These are phyloP conservation scores for Smutsia gigantea DNA, from an alignment of 2,797 vertebrate genomes.

Conservation along the genomic window DNA sequence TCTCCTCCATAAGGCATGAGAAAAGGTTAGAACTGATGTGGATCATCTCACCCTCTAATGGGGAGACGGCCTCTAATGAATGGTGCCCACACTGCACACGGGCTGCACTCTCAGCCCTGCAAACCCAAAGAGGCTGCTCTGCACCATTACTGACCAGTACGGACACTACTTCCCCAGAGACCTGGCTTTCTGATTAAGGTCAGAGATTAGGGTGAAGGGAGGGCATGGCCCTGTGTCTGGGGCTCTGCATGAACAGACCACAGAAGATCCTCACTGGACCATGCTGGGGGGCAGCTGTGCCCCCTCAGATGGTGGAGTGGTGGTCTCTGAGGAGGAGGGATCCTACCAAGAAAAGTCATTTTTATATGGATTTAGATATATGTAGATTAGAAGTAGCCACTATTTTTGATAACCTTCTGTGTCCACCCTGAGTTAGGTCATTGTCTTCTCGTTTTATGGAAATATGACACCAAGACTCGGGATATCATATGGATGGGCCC, in stretches of 20 bases:
- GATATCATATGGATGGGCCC: no score
- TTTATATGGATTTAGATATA: not conserved
- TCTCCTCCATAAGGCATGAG: no score
- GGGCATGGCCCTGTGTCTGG: fast-evolving
- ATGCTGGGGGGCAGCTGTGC: no score
- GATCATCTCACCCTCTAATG: not conserved
- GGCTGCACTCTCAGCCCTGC: no score
- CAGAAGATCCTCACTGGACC: fast-evolving
- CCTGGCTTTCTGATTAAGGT: fast-evolving
- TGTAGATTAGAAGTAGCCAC: fast-evolving
- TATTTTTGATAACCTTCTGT: fast-evolving
- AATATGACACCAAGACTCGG: not conserved
- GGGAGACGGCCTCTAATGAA: no score
- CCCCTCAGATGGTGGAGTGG: fast-evolving
- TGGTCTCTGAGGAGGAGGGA: not conserved
- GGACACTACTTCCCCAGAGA: not conserved
- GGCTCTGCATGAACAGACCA: no score
- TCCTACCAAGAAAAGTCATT: no score
- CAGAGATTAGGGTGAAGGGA: fast-evolving
- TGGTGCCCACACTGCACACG: no score
- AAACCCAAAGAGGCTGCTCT: no score
- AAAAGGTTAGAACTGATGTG: fast-evolving
- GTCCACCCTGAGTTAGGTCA: not conserved
- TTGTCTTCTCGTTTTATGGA: not conserved
- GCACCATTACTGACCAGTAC: fast-evolving